Evolutionary conservation across 2,888 invertebrate species (phyloP).

Genomic region (Steromphala cineraria): DNA sequence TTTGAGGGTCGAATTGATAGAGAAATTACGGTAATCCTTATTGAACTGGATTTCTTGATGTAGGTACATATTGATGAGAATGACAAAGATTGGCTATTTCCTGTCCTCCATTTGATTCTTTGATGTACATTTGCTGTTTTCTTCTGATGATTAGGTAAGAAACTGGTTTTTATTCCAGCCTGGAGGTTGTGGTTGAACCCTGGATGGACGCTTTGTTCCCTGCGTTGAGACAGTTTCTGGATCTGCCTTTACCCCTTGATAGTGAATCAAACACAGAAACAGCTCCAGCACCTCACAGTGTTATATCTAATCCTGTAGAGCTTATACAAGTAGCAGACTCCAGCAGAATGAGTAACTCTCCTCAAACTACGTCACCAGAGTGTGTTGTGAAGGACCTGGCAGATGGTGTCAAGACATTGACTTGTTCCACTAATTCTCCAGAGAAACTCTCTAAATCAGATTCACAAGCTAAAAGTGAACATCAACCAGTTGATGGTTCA

Average conservation of each 20-base stretch:
- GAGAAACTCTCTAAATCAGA: too few relatives aligned
- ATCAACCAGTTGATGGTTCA: too few relatives aligned
- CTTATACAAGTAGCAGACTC: not conserved
- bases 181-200: conserved; percentile 77
- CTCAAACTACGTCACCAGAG: not conserved
- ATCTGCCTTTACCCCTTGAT: not conserved
- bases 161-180: conserved; percentile 59
- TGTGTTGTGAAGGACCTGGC: not conserved
- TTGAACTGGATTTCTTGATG: too few relatives aligned
- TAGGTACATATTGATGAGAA: too few relatives aligned
- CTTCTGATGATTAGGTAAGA: not conserved
- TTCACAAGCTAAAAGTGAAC: too few relatives aligned
- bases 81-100: too few relatives aligned
- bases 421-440: too few relatives aligned
- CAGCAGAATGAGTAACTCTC: not conserved
- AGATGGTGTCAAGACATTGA: not conserved
- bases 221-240: conserved; percentile 65
- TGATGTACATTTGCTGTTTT: not conserved
- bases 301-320: not conserved
- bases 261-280: not conserved
- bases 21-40: too few relatives aligned
- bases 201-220: conserved; percentile 77
- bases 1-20: too few relatives aligned
- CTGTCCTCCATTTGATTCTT: too few relatives aligned
- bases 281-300: not conserved